A percentile compares a stretch with the other conserved stretches of the same genome.
These are phyloP conservation scores for Sandelia bainsii DNA, from an alignment of 2,797 vertebrate species.

Conservation along the genomic window DNA sequence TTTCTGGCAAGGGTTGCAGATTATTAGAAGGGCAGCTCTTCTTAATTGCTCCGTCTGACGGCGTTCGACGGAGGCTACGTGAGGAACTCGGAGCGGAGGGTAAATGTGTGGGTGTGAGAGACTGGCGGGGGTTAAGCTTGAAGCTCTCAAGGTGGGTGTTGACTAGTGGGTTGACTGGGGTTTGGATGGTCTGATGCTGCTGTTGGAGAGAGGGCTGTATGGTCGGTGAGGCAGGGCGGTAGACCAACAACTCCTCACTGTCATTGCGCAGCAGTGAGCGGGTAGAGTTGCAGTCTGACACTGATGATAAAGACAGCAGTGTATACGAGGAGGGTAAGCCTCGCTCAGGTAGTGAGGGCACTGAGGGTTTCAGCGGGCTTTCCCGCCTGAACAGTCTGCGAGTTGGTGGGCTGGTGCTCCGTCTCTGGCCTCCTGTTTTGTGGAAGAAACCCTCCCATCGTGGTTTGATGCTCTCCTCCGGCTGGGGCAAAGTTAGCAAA, in stretches of 20 bases:
- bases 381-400: constrained; percentile 92
- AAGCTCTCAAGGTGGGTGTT: constrained; percentile 95
- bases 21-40: constrained; percentile 69
- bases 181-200: constrained; percentile 69
- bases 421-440: constrained; percentile 86
- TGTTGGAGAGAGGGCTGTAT: constrained; percentile 37
- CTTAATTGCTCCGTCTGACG: constrained; percentile 96
- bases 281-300: constrained; percentile 96
- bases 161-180: constrained; percentile 91
- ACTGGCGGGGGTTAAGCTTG: constrained; percentile 94
- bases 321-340: constrained; percentile 87
- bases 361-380: constrained; percentile 76
- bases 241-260: constrained; percentile 92
- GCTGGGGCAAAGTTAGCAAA: constrained; percentile 84
- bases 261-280: constrained; percentile 92
- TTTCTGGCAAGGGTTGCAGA: constrained; percentile 72
- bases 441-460: constrained; percentile 94
- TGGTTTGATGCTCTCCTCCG: constrained; percentile 88
- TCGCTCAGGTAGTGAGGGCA: constrained; percentile 73
- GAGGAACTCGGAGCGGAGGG: constrained; percentile 84
- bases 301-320: constrained; percentile 92
- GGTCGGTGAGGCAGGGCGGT: constrained; percentile 80
- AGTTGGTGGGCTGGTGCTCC: constrained; percentile 91
- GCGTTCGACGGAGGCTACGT: constrained; percentile 89
- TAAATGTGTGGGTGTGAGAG: constrained; percentile 95